phyloP scores from a whole-genome alignment of 2,888 invertebrate species.

The Mellilla xanthometata region DNA sequence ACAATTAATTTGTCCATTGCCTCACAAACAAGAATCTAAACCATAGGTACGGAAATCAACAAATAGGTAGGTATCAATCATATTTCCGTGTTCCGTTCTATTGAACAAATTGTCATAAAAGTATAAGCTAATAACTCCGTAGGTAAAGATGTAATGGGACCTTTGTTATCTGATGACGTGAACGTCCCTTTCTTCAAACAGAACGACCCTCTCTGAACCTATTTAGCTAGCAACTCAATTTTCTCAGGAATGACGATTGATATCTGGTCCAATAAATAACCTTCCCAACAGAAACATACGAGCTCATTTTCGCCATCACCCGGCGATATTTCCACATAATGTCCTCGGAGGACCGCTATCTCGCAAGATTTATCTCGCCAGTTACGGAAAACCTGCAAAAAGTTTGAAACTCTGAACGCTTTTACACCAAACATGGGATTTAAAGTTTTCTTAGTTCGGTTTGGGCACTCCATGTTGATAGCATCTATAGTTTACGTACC shows the following conservation, averaged over 20 bases:
- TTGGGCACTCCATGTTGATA: slow-evolving; percentile 3
- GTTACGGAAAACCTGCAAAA: slow-evolving; percentile 42
- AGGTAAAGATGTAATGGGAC: no score
- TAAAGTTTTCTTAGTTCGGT: slow-evolving; percentile 16
- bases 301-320: slow-evolving; percentile 59
- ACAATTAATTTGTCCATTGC: no score
- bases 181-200: no score
- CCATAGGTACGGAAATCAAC: no score
- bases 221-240: slow-evolving; percentile 30
- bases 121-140: no score
- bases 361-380: slow-evolving; percentile 62
- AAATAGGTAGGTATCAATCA: no score
- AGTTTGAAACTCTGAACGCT: slow-evolving; percentile 13
- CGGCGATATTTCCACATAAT: slow-evolving; percentile 62
- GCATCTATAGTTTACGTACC: slow-evolving; percentile 4
- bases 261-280: slow-evolving; percentile 45
- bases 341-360: slow-evolving; percentile 56
- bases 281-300: slow-evolving; percentile 47
- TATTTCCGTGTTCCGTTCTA: no score
- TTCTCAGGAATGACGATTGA: slow-evolving; percentile 45
- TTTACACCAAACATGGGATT: slow-evolving; percentile 14
- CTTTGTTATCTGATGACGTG: no score
- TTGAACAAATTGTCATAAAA: no score
- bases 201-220: slow-evolving; percentile 2
- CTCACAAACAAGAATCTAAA: no score